phyloP scores from a whole-genome alignment of 2,797 vertebrate genomes.

The Ceyx erithaca region DNA sequence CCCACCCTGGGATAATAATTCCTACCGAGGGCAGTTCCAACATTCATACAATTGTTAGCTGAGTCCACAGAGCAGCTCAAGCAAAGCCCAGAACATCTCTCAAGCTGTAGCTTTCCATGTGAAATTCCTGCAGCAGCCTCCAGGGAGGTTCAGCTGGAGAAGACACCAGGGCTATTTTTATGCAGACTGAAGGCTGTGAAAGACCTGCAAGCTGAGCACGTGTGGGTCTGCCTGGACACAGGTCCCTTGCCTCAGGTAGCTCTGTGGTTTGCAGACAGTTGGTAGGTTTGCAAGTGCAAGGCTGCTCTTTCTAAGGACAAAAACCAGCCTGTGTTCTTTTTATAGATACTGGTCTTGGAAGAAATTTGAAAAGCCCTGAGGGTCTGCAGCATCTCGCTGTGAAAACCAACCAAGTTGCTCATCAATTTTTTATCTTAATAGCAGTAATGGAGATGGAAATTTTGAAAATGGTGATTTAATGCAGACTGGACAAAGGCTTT shows the following conservation, averaged over 20 bases:
- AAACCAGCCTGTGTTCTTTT: fast-evolving
- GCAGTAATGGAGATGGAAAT: background rate
- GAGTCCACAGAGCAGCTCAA: constrained; percentile 45
- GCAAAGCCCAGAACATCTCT: constrained; percentile 21
- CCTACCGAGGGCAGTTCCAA: background rate
- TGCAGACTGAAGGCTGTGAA: background rate
- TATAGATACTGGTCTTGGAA: background rate
- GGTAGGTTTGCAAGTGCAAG: background rate
- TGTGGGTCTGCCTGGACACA: fast-evolving
- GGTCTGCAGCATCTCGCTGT: fast-evolving
- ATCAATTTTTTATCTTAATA: background rate
- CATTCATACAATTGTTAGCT: background rate
- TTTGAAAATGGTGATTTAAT: background rate
- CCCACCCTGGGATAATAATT: background rate
- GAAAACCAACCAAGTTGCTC: background rate
- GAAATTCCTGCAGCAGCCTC: constrained; percentile 7
- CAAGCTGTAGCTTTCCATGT: background rate
- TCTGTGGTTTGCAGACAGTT: background rate
- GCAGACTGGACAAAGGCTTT: background rate
- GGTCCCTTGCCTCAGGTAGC: background rate
- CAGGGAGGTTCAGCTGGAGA: background rate
- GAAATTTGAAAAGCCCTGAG: background rate
- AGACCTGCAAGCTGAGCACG: background rate
- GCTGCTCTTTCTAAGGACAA: background rate
- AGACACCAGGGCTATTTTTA: background rate